Evolutionary conservation across 2,797 vertebrate genomes (phyloP).

Genomic region (Pelochelys cantorii): DNA sequence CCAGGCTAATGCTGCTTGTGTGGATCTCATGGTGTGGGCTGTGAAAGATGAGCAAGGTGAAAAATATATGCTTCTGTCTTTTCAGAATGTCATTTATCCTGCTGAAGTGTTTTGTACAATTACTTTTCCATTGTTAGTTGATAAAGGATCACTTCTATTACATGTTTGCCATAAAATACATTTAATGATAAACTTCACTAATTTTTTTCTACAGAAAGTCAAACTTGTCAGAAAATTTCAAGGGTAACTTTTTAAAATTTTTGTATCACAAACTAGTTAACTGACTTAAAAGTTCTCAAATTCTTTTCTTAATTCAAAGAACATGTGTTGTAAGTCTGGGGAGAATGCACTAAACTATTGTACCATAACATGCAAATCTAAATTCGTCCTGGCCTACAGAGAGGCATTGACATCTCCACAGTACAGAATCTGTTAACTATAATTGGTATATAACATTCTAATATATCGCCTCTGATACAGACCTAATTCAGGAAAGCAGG

Average conservation of each 20-base stretch:
- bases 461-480: not conserved
- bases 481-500: not conserved
- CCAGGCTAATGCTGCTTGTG: constrained; percentile 96
- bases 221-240: not conserved
- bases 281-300: not conserved
- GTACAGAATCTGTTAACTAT: not conserved
- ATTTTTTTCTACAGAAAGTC: not conserved
- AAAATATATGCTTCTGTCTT: not conserved
- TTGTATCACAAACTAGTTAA: not conserved
- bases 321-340: not conserved
- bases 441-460: not conserved
- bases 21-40: constrained; percentile 99
- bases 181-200: not conserved
- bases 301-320: not conserved
- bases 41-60: constrained; percentile 97
- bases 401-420: not conserved
- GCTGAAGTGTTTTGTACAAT: not conserved
- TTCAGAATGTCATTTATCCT: not conserved
- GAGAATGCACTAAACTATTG: not conserved
- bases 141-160: not conserved
- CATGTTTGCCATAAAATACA: not conserved
- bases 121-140: not conserved
- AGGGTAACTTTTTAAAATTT: not conserved
- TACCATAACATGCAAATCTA: not conserved
- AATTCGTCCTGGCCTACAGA: not conserved